These are phyloP conservation scores for Zophobas atratus DNA, from an alignment of 1,140 invertebrate species.

Conservation along the genomic window DNA sequence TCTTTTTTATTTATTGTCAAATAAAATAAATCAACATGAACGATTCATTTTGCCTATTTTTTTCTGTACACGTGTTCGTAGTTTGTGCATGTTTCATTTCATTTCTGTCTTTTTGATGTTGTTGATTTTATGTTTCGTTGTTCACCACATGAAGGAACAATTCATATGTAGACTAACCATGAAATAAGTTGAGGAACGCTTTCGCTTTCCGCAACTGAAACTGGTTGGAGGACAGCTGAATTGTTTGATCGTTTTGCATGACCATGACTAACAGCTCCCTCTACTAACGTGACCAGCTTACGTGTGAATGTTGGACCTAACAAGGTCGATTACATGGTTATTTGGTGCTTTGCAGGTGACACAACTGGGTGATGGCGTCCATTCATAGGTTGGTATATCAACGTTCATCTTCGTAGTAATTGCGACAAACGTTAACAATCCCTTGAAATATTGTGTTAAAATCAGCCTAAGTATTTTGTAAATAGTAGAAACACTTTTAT, in stretches of 20 bases:
- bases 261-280: slow-evolving; percentile 4
- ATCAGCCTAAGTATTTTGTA: slow-evolving; percentile 37
- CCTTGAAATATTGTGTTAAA: slow-evolving; percentile 17
- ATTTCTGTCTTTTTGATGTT: neutral
- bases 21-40: slow-evolving; percentile 33
- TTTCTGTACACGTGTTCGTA: slow-evolving; percentile 9
- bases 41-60: slow-evolving; percentile 16
- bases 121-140: slow-evolving; percentile 24
- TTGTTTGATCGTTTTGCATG: slow-evolving; percentile 23
- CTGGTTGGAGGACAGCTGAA: neutral
- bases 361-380: slow-evolving; percentile 64
- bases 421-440: slow-evolving; percentile 51
- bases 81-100: slow-evolving; percentile 29
- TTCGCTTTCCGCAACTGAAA: no score
- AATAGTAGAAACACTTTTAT: slow-evolving; percentile 36
- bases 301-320: slow-evolving; percentile 45
- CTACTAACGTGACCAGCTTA: slow-evolving; percentile 30
- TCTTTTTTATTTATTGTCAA: slow-evolving; percentile 45
- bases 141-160: neutral
- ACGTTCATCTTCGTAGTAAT: slow-evolving; percentile 60
- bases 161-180: neutral
- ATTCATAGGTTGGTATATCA: slow-evolving; percentile 67
- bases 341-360: slow-evolving; percentile 67
- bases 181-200: no score
- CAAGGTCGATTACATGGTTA: slow-evolving; percentile 59